Evolutionary conservation across 2,888 invertebrate species (phyloP).

Genomic region (Ptychoptera albimana): DNA sequence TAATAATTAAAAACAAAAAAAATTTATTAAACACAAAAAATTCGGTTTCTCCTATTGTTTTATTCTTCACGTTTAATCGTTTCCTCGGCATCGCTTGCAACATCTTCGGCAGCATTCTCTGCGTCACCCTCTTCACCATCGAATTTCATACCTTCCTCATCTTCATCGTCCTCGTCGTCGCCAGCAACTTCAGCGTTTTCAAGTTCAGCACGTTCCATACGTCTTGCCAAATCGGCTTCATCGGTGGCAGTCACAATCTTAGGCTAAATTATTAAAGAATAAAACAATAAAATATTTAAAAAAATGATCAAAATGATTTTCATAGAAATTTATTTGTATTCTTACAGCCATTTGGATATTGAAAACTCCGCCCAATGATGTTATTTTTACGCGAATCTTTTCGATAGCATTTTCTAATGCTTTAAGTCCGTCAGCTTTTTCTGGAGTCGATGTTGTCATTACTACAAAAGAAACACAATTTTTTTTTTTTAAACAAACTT

Average conservation of each 20-base stretch:
- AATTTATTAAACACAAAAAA: too few relatives aligned
- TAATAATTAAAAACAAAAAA: too few relatives aligned
- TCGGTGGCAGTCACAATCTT: slow-evolving; percentile 97
- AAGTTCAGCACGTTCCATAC: slow-evolving; percentile 85
- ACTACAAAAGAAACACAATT: slow-evolving; percentile 38
- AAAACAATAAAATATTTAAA: not conserved
- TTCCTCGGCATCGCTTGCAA: slow-evolving; percentile 8
- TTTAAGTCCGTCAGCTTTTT: slow-evolving; percentile 84
- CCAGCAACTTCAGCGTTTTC: slow-evolving; percentile 91
- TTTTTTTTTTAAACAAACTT: too few relatives aligned
- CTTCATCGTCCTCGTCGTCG: slow-evolving; percentile 71
- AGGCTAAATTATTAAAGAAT: slow-evolving; percentile 43
- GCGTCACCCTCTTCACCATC: slow-evolving; percentile 25
- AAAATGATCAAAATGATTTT: slow-evolving; percentile 3
- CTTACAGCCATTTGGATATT: slow-evolving; percentile 86
- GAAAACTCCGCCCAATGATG: slow-evolving; percentile 75
- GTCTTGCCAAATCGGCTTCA: slow-evolving; percentile 85
- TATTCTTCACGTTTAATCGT: not conserved
- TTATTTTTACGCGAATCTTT: slow-evolving; percentile 70
- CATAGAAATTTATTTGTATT: slow-evolving; percentile 11
- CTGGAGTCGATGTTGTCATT: slow-evolving; percentile 96
- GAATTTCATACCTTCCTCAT: slow-evolving; percentile 36
- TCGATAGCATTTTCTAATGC: slow-evolving; percentile 80
- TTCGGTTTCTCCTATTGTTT: too few relatives aligned
- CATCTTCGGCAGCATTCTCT: slow-evolving; percentile 15